These are phyloP conservation scores for Alsophila aescularia DNA, from an alignment of 2,888 invertebrate genomes.

Conservation along the genomic window DNA sequence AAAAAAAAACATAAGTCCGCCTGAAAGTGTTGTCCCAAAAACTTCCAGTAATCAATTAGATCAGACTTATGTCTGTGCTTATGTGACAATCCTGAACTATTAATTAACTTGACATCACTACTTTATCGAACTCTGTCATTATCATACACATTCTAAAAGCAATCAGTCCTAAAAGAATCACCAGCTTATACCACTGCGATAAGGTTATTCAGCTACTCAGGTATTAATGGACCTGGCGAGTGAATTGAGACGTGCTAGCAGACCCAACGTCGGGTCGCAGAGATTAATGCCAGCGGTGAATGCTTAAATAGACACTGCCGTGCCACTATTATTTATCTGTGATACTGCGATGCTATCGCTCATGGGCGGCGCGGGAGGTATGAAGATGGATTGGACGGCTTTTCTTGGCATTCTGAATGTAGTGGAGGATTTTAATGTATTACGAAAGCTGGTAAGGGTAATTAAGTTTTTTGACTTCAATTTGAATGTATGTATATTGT, in stretches of 20 bases:
- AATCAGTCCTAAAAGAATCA: neutral
- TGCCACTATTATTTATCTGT: too few species aligned
- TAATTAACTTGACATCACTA: too few species aligned
- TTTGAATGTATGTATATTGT: too few species aligned
- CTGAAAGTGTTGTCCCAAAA: too few species aligned
- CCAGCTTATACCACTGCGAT: neutral
- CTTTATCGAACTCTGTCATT: neutral
- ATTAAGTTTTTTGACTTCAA: too few species aligned
- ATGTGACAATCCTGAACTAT: too few species aligned
- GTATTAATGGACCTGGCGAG: neutral
- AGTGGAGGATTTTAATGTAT: too few species aligned
- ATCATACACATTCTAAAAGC: neutral
- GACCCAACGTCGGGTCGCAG: conserved; percentile 15
- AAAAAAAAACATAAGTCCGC: too few species aligned
- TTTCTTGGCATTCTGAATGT: neutral
- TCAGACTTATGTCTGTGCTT: too few species aligned
- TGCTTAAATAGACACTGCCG: conserved; percentile 30
- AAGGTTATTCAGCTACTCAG: neutral
- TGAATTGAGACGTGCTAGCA: conserved; percentile 24
- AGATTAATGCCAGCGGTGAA: conserved; percentile 32
- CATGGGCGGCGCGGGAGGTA: conserved; percentile 9
- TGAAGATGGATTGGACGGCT: conserved; percentile 14
- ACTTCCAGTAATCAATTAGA: too few species aligned
- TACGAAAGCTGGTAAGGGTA: too few species aligned
- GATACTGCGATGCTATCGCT: conserved; percentile 19